Evolutionary conservation across 92 coral and sea anemone genomes (phyloP).

Genomic region (Porites rus): DNA sequence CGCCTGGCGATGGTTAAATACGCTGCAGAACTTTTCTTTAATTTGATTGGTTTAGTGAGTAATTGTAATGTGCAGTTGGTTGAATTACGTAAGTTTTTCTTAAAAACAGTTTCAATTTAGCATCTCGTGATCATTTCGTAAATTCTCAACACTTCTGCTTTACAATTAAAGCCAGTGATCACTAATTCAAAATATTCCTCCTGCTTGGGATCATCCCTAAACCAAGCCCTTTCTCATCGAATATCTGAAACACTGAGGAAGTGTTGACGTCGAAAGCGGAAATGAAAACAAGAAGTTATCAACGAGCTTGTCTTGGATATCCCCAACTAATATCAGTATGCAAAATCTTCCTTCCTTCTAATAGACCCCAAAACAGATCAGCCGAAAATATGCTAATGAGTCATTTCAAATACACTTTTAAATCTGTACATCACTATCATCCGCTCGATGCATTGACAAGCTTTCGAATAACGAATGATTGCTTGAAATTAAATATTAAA

Average conservation of each 20-base stretch:
- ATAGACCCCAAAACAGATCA: constrained; percentile 32
- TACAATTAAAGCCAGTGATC: not conserved
- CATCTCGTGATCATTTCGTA: not conserved
- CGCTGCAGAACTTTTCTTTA: too few relatives aligned
- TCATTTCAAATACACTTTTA: not conserved
- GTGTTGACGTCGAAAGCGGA: not conserved
- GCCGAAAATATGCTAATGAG: constrained; percentile 14
- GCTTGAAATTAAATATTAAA: not conserved
- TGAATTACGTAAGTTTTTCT: not conserved
- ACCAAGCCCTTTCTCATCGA: too few relatives aligned
- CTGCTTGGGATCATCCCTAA: too few relatives aligned
- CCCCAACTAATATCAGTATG: constrained; percentile 2
- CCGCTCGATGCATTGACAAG: not conserved
- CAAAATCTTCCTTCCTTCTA: not conserved
- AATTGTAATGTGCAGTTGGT: too few relatives aligned
- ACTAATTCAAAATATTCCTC: not conserved
- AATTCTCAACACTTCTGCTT: not conserved
- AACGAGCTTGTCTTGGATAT: not conserved
- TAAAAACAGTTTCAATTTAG: not conserved
- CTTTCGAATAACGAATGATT: not conserved
- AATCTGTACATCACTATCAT: not conserved
- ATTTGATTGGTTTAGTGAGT: not conserved
- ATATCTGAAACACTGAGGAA: not conserved
- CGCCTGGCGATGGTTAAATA: not conserved
- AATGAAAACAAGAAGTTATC: not conserved